These are phyloP conservation scores for Poeciliopsis turneri DNA, from an alignment of 2,797 vertebrate species.

Conservation along the genomic window DNA sequence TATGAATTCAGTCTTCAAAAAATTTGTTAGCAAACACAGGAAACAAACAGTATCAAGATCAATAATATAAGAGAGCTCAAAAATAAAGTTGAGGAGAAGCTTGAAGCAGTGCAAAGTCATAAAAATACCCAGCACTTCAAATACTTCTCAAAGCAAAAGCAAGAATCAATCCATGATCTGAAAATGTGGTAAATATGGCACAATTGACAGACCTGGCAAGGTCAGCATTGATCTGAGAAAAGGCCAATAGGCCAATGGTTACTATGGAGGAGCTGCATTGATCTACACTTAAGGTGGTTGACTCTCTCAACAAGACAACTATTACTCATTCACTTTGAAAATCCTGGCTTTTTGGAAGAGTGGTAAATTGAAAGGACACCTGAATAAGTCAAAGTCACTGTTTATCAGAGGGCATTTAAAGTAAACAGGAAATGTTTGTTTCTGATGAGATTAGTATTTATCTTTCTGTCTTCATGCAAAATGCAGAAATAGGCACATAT, in stretches of 20 bases:
- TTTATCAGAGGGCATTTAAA: neutral
- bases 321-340: neutral
- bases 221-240: neutral
- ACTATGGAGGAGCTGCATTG: neutral
- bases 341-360: neutral
- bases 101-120: neutral
- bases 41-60: neutral
- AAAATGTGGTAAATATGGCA: neutral
- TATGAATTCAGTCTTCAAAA: neutral
- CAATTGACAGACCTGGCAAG: neutral
- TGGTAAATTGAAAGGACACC: neutral
- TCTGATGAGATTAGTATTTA: neutral
- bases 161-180: neutral
- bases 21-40: neutral
- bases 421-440: neutral
- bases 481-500: neutral
- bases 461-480: neutral
- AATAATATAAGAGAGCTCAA: neutral
- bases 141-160: neutral
- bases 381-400: neutral
- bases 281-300: neutral
- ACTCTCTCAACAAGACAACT: neutral
- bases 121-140: neutral
- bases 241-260: neutral
- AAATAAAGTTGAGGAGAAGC: neutral